Evolutionary conservation across 2,113 vertebrate species (phyloP).

Genomic region (Eurypyga helias): DNA sequence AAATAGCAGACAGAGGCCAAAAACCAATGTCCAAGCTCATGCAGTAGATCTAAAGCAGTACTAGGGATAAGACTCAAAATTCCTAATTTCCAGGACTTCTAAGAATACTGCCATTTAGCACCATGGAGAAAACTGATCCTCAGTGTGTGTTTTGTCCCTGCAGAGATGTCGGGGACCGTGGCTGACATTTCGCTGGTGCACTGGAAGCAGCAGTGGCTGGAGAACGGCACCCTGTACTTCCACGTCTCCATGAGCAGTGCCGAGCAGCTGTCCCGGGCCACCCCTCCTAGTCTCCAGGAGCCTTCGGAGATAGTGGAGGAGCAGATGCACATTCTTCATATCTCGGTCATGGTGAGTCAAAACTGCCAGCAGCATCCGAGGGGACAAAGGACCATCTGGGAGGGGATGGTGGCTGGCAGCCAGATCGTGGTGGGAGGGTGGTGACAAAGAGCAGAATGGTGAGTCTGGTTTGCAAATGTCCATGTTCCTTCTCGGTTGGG

Average conservation of each 20-base stretch:
- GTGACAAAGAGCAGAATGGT: background rate
- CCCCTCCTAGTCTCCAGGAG: constrained; percentile 85
- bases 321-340: constrained; percentile 95
- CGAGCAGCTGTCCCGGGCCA: constrained; percentile 84
- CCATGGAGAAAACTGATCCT: fast-evolving
- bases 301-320: constrained; percentile 91
- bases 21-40: background rate
- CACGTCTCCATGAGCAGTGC: constrained; percentile 91
- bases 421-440: background rate
- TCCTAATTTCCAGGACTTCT: background rate
- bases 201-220: constrained; percentile 99
- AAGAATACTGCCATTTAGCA: background rate
- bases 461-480: background rate
- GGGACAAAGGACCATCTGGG: background rate
- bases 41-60: background rate
- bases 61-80: background rate
- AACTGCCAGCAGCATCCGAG: fast-evolving
- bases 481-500: fast-evolving
- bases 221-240: constrained; percentile 96
- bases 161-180: constrained; percentile 94
- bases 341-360: constrained; percentile 95
- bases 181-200: constrained; percentile 95
- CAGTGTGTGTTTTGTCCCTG: constrained; percentile 35
- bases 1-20: background rate
- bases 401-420: background rate